Conservation (phyloP, 2,888 invertebrate species). For the Melikaiella ostensackeni region DNA sequence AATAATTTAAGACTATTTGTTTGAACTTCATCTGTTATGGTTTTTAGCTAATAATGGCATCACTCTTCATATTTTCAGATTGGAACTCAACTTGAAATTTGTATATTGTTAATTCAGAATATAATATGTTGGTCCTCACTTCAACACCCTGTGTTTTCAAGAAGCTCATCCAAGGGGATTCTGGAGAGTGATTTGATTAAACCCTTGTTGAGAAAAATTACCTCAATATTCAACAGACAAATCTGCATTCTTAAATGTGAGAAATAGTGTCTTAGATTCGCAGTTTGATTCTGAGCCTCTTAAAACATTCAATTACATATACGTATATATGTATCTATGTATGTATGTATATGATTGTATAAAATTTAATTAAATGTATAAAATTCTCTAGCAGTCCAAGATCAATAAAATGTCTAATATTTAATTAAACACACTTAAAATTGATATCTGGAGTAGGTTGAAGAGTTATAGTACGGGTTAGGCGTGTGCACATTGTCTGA, state of each 20-base stretch:
- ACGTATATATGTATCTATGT: not conserved
- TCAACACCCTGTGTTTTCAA: not conserved
- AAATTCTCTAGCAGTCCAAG: not conserved
- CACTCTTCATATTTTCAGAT: not conserved
- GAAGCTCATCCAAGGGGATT: not conserved
- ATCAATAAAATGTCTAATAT: not conserved
- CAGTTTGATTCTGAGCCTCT: too few relatives aligned
- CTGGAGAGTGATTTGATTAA: conserved; percentile 1
- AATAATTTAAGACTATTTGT: too few relatives aligned
- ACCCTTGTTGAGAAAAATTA: not conserved
- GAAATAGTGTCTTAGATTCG: not conserved
- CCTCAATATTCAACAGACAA: not conserved
- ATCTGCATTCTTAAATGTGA: not conserved
- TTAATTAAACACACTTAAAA: not conserved
- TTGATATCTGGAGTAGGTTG: not conserved
- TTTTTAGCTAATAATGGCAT: too few relatives aligned
- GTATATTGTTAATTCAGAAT: too few relatives aligned
- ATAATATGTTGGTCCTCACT: conserved; percentile 7
- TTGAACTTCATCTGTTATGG: too few relatives aligned
- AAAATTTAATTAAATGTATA: not conserved
- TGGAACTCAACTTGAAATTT: not conserved
- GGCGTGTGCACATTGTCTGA: not conserved
- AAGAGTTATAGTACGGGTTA: not conserved
- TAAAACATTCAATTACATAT: too few relatives aligned
- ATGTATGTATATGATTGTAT: not conserved